phyloP scores from a whole-genome alignment of 1,140 invertebrate genomes.

The Drosophila pallidifrons region DNA sequence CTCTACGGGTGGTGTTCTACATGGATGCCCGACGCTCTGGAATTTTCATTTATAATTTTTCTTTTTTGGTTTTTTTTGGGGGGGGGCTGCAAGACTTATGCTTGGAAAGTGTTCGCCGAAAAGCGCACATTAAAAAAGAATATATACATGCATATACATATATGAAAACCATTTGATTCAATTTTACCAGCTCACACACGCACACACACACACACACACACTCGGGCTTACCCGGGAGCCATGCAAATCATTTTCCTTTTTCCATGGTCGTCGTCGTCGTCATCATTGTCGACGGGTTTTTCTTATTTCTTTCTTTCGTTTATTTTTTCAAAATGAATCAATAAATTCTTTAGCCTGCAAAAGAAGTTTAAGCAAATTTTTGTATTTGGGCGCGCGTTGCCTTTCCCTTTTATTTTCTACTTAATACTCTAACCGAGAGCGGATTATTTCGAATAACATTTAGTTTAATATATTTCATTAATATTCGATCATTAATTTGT shows the following conservation, averaged over 20 bases:
- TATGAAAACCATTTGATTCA: conserved; percentile 70
- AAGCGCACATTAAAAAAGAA: conserved; percentile 38
- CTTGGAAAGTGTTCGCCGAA: conserved; percentile 44
- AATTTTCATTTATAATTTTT: conserved; percentile 80
- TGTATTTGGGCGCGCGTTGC: conserved; percentile 4
- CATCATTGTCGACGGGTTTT: neutral
- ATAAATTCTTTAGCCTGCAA: conserved; percentile 66
- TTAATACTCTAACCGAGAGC: neutral
- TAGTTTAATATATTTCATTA: too few relatives aligned
- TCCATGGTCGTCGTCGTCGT: conserved; percentile 18
- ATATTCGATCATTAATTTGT: too few relatives aligned
- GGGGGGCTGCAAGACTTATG: conserved; percentile 56
- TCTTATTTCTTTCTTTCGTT: conserved; percentile 9
- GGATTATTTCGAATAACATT: too few relatives aligned
- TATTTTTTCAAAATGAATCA: conserved; percentile 62
- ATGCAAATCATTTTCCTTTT: conserved; percentile 70
- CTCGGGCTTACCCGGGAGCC: conserved; percentile 28
- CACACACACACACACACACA: conserved; percentile 33
- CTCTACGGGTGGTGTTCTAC: conserved; percentile 5
- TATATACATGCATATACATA: conserved; percentile 10
- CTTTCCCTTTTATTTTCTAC: neutral
- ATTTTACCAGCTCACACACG: conserved; percentile 51
- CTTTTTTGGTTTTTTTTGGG: conserved; percentile 1
- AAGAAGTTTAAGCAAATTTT: conserved; percentile 53
- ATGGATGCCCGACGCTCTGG: conserved; percentile 51